Percentiles rank a stretch among this genome's conserved stretches.
These are phyloP conservation scores for Caligus rogercresseyi DNA, from an alignment of 1,140 invertebrate genomes.

Conservation along the genomic window DNA sequence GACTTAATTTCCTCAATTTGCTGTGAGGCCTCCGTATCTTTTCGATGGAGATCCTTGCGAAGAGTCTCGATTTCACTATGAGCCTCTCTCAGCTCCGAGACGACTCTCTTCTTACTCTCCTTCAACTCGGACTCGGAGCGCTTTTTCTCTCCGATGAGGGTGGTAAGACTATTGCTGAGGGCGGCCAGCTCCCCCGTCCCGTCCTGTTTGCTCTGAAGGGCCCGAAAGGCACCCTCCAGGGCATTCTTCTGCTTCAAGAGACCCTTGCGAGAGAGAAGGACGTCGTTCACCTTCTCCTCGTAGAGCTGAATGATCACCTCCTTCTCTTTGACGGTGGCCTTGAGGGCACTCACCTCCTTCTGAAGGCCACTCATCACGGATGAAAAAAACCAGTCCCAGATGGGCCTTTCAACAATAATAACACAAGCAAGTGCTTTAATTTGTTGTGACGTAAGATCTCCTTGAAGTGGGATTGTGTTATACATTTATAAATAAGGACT, in stretches of 20 bases:
- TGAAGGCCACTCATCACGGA: too few species aligned
- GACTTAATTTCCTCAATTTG: slow-evolving; percentile 10
- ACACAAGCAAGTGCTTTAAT: too few species aligned
- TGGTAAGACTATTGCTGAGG: background rate
- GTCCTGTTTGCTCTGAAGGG: background rate
- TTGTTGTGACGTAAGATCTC: too few species aligned
- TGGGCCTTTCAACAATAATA: too few species aligned
- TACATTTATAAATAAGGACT: too few species aligned
- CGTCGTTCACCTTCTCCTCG: background rate
- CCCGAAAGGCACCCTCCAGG: background rate
- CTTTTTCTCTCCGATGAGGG: slow-evolving; percentile 1
- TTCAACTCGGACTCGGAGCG: background rate
- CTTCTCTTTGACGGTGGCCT: background rate
- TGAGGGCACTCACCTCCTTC: too few species aligned
- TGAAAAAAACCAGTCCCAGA: too few species aligned
- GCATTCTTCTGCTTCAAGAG: background rate
- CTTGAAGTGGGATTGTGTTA: too few species aligned
- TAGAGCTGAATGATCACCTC: background rate
- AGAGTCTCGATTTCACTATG: background rate
- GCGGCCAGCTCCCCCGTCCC: background rate
- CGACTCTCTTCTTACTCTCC: background rate
- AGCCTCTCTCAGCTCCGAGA: background rate
- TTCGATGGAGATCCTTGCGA: background rate
- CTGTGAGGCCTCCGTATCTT: background rate
- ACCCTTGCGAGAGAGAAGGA: background rate